phyloP scores from a whole-genome alignment of 1,140 invertebrate genomes.

The Steinernema feltiae region DNA sequence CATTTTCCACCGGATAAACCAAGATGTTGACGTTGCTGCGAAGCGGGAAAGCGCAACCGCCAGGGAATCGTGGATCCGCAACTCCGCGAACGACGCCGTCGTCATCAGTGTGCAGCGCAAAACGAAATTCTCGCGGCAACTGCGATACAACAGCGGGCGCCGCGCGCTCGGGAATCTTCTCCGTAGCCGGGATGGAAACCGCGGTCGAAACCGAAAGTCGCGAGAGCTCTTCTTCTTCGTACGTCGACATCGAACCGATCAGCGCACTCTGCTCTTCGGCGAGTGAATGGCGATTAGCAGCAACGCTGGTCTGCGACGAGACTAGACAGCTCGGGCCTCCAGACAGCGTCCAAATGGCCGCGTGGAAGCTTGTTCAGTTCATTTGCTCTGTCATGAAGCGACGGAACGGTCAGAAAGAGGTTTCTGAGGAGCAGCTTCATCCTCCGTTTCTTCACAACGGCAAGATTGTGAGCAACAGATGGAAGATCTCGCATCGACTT shows the following conservation, averaged over 20 bases:
- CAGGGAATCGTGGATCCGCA: background rate
- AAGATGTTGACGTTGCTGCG: background rate
- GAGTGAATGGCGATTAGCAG: background rate
- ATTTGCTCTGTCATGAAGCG: background rate
- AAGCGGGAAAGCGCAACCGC: background rate
- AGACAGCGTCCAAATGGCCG: background rate
- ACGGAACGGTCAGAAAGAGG: background rate
- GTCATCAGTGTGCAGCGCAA: background rate
- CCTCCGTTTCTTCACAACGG: background rate
- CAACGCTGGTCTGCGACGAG: too few species aligned
- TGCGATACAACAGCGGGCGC: background rate
- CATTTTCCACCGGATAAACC: background rate
- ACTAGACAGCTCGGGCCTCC: too few species aligned
- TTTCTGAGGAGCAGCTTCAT: background rate
- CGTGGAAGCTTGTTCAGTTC: background rate
- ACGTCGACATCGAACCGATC: background rate
- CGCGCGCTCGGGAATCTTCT: background rate
- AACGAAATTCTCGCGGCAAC: background rate
- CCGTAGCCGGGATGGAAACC: background rate
- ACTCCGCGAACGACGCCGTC: background rate
- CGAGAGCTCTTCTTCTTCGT: background rate
- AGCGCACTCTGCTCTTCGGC: background rate
- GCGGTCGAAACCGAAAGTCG: background rate
- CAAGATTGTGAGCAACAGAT: background rate
- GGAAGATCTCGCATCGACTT: slow-evolving; percentile 5